Evolutionary conservation across 2,888 invertebrate species (phyloP).

Genomic region (Brachycybe producta): DNA sequence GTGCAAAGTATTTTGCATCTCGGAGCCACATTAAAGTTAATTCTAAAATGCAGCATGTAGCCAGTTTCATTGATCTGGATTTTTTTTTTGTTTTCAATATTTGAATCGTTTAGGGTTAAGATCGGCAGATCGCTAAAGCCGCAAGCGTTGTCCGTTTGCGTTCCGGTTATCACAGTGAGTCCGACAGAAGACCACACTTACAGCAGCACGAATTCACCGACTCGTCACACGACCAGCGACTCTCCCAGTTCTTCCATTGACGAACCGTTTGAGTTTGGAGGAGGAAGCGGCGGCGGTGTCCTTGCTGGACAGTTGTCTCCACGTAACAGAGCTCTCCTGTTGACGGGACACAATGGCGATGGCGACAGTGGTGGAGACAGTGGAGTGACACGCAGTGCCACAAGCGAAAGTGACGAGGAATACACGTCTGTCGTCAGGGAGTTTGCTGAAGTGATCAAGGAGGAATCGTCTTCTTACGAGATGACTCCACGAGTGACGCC

Average conservation of each 20-base stretch:
- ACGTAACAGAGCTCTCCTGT: background rate
- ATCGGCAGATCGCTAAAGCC: too few relatives aligned
- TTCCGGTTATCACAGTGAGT: conserved; percentile 61
- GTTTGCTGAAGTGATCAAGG: background rate
- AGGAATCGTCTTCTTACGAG: too few relatives aligned
- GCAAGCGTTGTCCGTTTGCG: background rate
- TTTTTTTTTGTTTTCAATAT: too few relatives aligned
- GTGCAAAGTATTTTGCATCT: too few relatives aligned
- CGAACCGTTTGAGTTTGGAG: conserved; percentile 34
- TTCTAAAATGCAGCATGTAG: too few relatives aligned
- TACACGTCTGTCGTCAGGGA: too few relatives aligned
- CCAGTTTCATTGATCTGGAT: too few relatives aligned
- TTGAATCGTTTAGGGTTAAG: too few relatives aligned
- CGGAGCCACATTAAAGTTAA: too few relatives aligned
- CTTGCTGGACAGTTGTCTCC: background rate
- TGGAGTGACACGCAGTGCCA: conserved; percentile 3
- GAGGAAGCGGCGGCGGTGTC: conserved; percentile 18
- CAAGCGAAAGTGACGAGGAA: conserved; percentile 7
- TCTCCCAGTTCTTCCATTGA: conserved; percentile 30
- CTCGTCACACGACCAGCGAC: conserved; percentile 1
- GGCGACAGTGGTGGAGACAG: conserved; percentile 7
- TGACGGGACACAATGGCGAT: background rate
- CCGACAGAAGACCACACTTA: conserved; percentile 91
- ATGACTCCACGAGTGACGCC: too few relatives aligned
- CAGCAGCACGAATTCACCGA: conserved; percentile 39